Evolutionary conservation across 1,140 invertebrate genomes (phyloP), one percentile per base, ranked within the genome.

Genomic region (Akabosia matsudoensis): DNA sequence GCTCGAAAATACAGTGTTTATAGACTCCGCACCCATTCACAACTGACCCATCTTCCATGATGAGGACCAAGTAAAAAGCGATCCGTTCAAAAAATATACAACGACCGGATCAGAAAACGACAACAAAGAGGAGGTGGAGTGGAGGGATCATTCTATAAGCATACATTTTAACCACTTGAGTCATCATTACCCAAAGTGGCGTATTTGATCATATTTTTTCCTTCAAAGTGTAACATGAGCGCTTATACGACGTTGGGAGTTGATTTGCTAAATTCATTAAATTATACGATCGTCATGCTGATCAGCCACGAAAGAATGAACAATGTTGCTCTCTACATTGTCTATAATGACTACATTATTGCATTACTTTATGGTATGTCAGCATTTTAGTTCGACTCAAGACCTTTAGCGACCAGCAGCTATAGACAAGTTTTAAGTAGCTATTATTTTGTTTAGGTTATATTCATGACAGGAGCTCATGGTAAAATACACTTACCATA

Each of bases 11-110:
- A n/a, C n/a, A n/a, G n/a, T n/a, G n/a, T n/a, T n/a, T n/a, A n/a
- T n/a, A n/a, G n/a, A n/a, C n/a, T n/a, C n/a, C n/a, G n/a, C n/a
- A 67, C 61, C 61, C 61, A 31, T 67, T 67, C 7, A 67, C 7
- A 22, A 67, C 61, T 67, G 31, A 67, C 24, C n/a, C 30, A 10
- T 10, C 28, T 67, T 67, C 61, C 61, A 67, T 67, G 61, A 30
- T 10, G 37, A 45, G 7, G 7, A 18, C 18, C 37, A 18, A 45
- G 37, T n/a, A 45, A 45, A 45, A 18, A 10, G 37, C 37, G 18
- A 7, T 45, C 37, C 18, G 37, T 18, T 45, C 37, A 45, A 45
- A 45, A 45, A 18, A 45, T 18, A 10, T 45, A 7, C 18, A 45
- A 10, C 37, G 18, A 45, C 7, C 37, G 7, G 37, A 45, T 18